Percentiles rank a stretch among this genome's conserved stretches.
Conservation (phyloP, 2,797 vertebrate genomes). For the Tokudaia tokunoshimensis region DNA sequence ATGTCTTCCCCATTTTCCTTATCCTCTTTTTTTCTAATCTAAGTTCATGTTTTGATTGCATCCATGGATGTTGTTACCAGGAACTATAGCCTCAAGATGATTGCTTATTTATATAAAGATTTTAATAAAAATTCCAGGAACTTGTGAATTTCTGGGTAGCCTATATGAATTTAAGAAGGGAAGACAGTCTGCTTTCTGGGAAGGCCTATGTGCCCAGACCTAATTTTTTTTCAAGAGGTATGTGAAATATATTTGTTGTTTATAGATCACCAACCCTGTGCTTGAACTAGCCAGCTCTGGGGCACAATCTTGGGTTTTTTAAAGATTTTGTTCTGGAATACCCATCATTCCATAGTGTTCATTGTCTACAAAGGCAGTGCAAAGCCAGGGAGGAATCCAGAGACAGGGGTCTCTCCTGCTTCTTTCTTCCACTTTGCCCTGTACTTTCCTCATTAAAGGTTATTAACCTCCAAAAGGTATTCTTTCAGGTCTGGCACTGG, state of each 20-base stretch:
- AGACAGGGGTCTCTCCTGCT: neutral
- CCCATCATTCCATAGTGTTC: neutral
- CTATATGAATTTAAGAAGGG: constrained; percentile 69
- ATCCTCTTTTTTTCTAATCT: neutral
- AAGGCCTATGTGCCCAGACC: constrained; percentile 51
- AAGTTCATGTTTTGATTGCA: constrained; percentile 66
- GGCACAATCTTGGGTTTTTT: neutral
- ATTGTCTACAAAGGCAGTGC: neutral
- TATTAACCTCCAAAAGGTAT: neutral
- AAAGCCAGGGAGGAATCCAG: neutral
- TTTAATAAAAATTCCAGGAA: constrained; percentile 80
- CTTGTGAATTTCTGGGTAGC: constrained; percentile 72
- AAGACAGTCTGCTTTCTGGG: constrained; percentile 63
- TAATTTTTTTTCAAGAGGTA: constrained; percentile 65
- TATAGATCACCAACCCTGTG: neutral
- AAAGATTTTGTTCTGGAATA: neutral
- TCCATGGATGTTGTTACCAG: constrained; percentile 66
- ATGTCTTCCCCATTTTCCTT: constrained; percentile 60
- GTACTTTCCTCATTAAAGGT: neutral
- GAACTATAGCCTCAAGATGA: constrained; percentile 69
- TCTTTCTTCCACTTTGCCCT: neutral
- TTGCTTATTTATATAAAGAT: constrained; percentile 71
- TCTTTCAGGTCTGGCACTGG: neutral
- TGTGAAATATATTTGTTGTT: neutral
- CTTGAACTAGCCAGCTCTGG: neutral